phyloP scores from a whole-genome alignment of 2,888 invertebrate species.

The Nymphalis urticae region DNA sequence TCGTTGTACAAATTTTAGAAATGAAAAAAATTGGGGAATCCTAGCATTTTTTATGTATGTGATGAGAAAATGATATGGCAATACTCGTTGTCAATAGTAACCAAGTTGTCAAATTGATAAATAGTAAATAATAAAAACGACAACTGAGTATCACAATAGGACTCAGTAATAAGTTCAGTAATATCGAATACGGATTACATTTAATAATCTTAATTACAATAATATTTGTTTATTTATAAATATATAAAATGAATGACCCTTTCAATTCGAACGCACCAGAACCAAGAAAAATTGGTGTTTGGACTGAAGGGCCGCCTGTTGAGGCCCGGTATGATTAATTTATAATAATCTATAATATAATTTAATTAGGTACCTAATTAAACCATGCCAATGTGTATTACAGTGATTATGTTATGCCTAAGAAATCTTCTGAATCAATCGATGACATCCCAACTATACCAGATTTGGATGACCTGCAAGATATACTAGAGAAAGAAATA shows the following conservation, averaged over 20 bases:
- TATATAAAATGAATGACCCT: conserved; percentile 56
- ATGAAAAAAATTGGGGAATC: no score
- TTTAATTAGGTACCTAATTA: background rate
- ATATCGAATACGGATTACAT: no score
- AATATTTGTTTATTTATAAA: background rate
- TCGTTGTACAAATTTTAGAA: no score
- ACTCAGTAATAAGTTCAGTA: no score
- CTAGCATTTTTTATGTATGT: no score
- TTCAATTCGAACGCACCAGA: conserved; percentile 60
- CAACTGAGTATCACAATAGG: background rate
- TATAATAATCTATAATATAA: background rate
- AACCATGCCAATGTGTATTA: conserved; percentile 36
- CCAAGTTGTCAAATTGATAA: background rate
- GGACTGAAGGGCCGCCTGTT: conserved; percentile 73
- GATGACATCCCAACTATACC: conserved; percentile 79
- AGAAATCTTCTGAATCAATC: conserved; percentile 67
- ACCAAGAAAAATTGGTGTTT: conserved; percentile 72
- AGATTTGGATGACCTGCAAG: conserved; percentile 74
- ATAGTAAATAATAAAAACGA: background rate
- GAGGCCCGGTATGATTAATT: conserved; percentile 61
- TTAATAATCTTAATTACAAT: background rate
- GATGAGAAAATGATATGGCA: background rate
- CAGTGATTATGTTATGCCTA: conserved; percentile 72
- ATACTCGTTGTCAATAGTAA: conserved; percentile 9
- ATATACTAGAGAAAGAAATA: conserved; percentile 72